Conservation (phyloP, 1,140 invertebrate species). For the Coboldia fuscipes region DNA sequence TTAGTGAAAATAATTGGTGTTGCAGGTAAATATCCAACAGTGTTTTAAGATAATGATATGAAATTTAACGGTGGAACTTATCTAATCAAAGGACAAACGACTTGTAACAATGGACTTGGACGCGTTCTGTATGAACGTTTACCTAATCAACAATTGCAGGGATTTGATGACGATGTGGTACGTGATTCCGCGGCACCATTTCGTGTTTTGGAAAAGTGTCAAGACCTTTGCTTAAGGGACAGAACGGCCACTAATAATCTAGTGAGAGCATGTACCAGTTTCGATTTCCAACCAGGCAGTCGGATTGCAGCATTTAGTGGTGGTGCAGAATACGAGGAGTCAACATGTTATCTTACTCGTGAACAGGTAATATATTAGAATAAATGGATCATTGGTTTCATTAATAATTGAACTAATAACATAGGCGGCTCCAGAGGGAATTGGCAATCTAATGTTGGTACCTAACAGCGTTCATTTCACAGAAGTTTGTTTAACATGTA, state of each 20-base stretch:
- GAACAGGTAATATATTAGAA: too few species aligned
- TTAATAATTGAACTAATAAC: too few species aligned
- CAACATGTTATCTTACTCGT: conserved; percentile 66
- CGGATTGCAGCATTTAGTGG: conserved; percentile 59
- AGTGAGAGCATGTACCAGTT: conserved; percentile 58
- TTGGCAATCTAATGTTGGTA: conserved; percentile 62
- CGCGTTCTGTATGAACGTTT: conserved; percentile 71
- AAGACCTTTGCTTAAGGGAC: conserved; percentile 65
- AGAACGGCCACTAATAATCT: conserved; percentile 57
- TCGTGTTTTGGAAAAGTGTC: conserved; percentile 64
- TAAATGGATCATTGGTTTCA: too few species aligned
- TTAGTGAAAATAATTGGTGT: too few species aligned
- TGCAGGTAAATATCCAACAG: too few species aligned
- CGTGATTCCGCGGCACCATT: conserved; percentile 62
- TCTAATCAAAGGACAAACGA: conserved; percentile 63
- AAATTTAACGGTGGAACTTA: too few species aligned
- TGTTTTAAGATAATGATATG: too few species aligned
- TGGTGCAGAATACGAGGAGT: conserved; percentile 70
- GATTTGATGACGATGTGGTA: conserved; percentile 71
- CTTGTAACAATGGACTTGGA: conserved; percentile 69
- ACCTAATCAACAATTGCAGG: conserved; percentile 70
- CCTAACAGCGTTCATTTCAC: conserved; percentile 74
- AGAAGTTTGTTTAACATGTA: conserved; percentile 74
- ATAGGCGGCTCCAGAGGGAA: conserved; percentile 61
- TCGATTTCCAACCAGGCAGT: conserved; percentile 75